Percentiles rank a stretch among this genome's conserved stretches.
phyloP scores from a whole-genome alignment of 1,140 invertebrate genomes.

The Daktulosphaira vitifoliae region DNA sequence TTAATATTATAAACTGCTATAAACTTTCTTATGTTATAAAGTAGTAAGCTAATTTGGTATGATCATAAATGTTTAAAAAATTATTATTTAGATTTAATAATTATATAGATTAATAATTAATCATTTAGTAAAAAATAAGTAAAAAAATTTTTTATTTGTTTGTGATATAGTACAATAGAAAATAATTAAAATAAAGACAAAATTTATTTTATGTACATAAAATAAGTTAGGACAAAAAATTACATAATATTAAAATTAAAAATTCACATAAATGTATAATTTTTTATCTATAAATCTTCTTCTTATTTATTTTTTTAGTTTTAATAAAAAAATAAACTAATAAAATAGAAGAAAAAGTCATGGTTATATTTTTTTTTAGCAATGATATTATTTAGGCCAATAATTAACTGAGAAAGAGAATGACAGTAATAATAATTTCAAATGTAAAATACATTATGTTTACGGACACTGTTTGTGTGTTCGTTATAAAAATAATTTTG shows the following conservation, averaged over 20 bases:
- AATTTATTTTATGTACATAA: conserved; percentile 18
- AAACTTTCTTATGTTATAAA: no score
- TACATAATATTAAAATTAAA: background rate
- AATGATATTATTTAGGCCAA: conserved; percentile 1
- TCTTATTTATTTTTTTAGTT: background rate
- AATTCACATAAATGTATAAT: conserved; percentile 9
- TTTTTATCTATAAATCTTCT: background rate
- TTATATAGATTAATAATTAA: no score
- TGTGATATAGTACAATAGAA: background rate
- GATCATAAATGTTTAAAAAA: no score
- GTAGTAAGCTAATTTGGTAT: no score
- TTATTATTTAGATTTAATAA: no score
- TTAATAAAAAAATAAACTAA: conserved; percentile 15
- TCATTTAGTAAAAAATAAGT: no score
- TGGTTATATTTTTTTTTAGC: conserved; percentile 5
- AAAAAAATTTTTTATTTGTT: background rate
- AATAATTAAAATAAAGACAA: background rate
- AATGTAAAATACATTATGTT: no score
- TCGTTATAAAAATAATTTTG: conserved; percentile 1
- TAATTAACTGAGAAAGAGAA: background rate
- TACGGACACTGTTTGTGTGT: background rate
- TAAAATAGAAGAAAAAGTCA: conserved; percentile 14
- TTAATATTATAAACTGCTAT: no score
- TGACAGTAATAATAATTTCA: background rate
- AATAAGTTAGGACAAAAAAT: conserved; percentile 5